These are phyloP conservation scores for Zosterops hypoxanthus DNA, from an alignment of 2,113 vertebrate genomes.

Conservation along the genomic window DNA sequence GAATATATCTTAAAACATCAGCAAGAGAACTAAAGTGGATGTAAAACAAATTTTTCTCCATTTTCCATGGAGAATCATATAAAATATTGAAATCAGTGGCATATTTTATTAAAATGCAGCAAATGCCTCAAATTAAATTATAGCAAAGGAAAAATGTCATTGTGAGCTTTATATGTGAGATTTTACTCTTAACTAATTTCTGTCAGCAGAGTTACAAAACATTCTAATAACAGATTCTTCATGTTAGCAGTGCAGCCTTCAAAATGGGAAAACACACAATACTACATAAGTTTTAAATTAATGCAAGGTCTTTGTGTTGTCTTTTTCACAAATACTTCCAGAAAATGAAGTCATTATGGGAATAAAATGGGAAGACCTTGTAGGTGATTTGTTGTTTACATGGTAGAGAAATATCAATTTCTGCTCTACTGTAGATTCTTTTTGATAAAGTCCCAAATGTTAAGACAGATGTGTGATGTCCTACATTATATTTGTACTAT, in stretches of 20 bases:
- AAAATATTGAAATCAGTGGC: not conserved
- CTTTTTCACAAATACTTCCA: not conserved
- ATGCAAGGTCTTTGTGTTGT: not conserved
- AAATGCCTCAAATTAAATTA: slow-evolving; percentile 8
- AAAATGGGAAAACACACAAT: not conserved
- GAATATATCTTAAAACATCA: not conserved
- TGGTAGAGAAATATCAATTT: not conserved
- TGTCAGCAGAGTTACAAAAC: not conserved
- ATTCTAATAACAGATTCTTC: not conserved
- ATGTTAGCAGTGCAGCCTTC: not conserved
- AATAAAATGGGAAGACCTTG: not conserved
- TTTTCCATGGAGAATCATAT: not conserved
- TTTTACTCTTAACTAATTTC: not conserved
- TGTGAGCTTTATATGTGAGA: not conserved
- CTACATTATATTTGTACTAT: not conserved
- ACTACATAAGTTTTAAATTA: not conserved
- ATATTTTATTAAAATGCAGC: slow-evolving; percentile 22
- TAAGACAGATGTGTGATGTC: not conserved
- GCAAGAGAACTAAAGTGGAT: not conserved
- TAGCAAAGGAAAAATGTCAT: not conserved
- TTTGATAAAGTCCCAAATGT: not conserved
- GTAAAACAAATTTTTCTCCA: not conserved
- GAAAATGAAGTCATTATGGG: not conserved
- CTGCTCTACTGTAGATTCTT: not conserved
- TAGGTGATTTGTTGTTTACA: not conserved